Evolutionary conservation across 2,113 vertebrate genomes (phyloP), one percentile per base, ranked within the genome.

Genomic region (Macquaria ambigua): DNA sequence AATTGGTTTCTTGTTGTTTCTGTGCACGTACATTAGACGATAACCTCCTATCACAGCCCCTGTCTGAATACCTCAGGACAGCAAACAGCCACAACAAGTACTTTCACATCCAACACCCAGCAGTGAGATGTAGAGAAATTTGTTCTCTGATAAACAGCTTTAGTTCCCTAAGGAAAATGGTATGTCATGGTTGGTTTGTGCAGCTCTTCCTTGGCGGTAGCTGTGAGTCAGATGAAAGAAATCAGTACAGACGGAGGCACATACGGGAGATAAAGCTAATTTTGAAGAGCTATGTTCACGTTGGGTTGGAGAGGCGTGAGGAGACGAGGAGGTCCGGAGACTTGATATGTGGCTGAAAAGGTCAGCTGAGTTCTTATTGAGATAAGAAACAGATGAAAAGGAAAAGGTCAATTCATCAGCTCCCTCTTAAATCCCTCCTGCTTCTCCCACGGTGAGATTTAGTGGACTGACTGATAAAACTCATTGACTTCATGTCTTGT

Each of bases 381-480:
- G 93, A 95, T 94, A 93, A 94, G 92, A 90, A 91, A 93, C 84
- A 86, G 91, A 93, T 87, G 88, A 91, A 92, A 92, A 81, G 76
- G 84, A 92, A 95, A 95, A 96, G 95, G 94, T 95, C 95, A 95
- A 89, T 94, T 94, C 90, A 94, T 95, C 93, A 94, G 79, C 85
- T 92, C 75, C 86, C 89, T 92, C 90, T 93, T 92, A 86, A 93
- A 95, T 91, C 93, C 92, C 89, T 70, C 53, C 79, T 82, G 82
- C 80, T 83, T 73, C 75, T 94, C 79, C 79, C 79, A 83, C n/a
- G 55, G 79, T 68, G 76, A 93, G 91, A 94, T 94, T 90, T 92
- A 83, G 81, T 85, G 86, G 84, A 79, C 77, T 77, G 71, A 86
- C 87, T 90, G 93, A 94, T 92, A 94, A 92, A 92, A 90, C 43